These are phyloP conservation scores for Hypolimnas misippus DNA, from an alignment of 2,888 invertebrate genomes.

Conservation along the genomic window DNA sequence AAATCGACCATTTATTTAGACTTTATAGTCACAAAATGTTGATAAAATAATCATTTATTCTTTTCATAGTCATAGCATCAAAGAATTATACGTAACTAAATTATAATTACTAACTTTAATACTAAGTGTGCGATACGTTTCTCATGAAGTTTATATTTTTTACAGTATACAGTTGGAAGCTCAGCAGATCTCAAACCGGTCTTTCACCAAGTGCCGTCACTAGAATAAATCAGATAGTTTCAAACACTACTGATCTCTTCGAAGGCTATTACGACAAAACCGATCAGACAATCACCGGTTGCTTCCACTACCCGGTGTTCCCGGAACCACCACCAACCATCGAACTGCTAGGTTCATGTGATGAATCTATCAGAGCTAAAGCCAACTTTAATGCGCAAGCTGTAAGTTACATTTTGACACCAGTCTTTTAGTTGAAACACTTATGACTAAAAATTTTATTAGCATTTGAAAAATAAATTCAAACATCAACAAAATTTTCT, in stretches of 20 bases:
- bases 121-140: too few species aligned
- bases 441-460: too few species aligned
- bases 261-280: conserved; percentile 60
- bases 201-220: conserved; percentile 52
- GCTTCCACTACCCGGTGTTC: conserved; percentile 70
- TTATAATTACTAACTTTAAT: too few species aligned
- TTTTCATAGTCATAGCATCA: too few species aligned
- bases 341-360: conserved; percentile 60
- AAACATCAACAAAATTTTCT: too few species aligned
- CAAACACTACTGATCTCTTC: conserved; percentile 56
- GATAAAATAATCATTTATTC: too few species aligned
- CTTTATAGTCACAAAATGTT: too few species aligned
- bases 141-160: too few species aligned
- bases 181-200: conserved; percentile 56
- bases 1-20: too few species aligned
- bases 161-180: conserved; percentile 75
- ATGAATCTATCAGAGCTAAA: conserved; percentile 55
- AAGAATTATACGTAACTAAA: too few species aligned
- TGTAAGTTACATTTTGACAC: conserved; percentile 54
- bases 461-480: too few species aligned
- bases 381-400: conserved; percentile 53
- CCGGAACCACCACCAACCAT: conserved; percentile 53
- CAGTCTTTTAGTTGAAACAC: too few species aligned
- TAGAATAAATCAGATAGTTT: conserved; percentile 53
- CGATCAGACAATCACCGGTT: conserved; percentile 57